Percentiles rank a stretch among this genome's conserved stretches.
Conservation (phyloP, 2,113 vertebrate species). For the Dipodomys spectabilis region DNA sequence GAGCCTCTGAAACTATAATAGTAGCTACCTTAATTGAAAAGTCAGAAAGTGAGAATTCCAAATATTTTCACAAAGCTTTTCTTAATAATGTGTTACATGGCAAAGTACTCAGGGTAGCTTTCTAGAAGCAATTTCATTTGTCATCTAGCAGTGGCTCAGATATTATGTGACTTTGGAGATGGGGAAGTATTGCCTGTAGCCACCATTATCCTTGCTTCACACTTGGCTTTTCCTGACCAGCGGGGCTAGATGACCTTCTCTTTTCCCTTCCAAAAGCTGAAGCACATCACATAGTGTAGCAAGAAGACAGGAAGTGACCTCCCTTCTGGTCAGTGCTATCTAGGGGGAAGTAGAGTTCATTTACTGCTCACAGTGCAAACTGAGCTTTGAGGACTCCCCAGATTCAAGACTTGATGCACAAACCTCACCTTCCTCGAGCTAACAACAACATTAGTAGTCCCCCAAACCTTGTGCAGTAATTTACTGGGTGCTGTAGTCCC, state of each 20-base stretch:
- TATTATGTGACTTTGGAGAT: accelerated
- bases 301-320: neutral
- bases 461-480: accelerated
- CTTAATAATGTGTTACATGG: neutral
- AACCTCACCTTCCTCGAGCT: neutral
- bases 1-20: neutral
- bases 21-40: neutral
- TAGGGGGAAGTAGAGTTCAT: too few species aligned
- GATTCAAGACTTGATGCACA: accelerated
- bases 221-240: neutral
- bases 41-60: neutral
- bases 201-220: accelerated
- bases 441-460: accelerated
- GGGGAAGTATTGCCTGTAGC: accelerated
- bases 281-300: neutral
- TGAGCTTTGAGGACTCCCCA: neutral
- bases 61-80: neutral
- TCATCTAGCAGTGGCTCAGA: accelerated
- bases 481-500: neutral
- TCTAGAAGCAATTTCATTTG: neutral
- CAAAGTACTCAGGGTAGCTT: neutral
- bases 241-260: neutral
- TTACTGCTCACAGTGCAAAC: neutral
- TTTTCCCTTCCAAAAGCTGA: neutral
- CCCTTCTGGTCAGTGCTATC: neutral